Conservation (phyloP, 2,797 vertebrate genomes). For the Onychomys leucogaster region DNA sequence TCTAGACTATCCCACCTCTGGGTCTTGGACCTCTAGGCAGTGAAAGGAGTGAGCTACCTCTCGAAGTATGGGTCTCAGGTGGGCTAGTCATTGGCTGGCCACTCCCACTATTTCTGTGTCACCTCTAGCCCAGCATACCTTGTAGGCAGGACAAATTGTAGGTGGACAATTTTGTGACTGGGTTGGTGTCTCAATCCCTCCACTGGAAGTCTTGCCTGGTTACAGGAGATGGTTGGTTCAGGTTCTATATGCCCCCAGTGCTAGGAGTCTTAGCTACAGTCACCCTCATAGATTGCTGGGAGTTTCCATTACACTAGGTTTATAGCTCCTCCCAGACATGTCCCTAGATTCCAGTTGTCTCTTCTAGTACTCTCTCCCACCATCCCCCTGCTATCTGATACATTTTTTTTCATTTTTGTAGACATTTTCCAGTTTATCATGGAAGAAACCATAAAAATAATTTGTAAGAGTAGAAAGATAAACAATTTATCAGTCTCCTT, state of each 20-base stretch:
- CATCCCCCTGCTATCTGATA: neutral
- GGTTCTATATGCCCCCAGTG: neutral
- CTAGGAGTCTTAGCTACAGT: neutral
- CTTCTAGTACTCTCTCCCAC: neutral
- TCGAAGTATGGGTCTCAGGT: neutral
- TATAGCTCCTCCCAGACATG: neutral
- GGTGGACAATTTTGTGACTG: neutral
- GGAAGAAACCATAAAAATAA: neutral
- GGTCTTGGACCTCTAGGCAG: neutral
- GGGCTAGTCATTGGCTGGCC: neutral
- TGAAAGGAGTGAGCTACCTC: neutral
- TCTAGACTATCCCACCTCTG: neutral
- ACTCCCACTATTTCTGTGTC: neutral
- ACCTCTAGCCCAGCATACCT: neutral
- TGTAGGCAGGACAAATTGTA: neutral
- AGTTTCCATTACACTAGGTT: neutral
- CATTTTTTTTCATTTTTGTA: neutral
- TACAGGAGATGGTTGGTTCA: neutral
- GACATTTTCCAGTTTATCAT: neutral
- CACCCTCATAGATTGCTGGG: neutral
- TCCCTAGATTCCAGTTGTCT: neutral
- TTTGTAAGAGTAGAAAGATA: neutral
- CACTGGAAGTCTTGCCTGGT: neutral
- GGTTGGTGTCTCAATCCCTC: neutral
- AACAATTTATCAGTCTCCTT: neutral